Percentiles rank a stretch among this genome's conserved stretches.
Conservation (phyloP, 2,888 invertebrate genomes). For the Mythimna lalbum region DNA sequence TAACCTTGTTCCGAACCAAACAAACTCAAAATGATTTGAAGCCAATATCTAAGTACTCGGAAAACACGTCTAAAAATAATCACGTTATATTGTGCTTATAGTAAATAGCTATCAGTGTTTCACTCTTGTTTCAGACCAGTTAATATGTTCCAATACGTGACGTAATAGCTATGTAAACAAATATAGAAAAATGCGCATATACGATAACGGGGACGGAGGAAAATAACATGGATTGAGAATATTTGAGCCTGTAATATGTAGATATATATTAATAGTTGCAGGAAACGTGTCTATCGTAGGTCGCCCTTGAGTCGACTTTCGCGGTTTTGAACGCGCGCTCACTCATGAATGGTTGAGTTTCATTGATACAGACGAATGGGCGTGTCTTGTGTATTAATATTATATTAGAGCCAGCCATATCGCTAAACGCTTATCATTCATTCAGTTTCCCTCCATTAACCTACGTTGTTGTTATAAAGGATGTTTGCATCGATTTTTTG, state of each 20-base stretch:
- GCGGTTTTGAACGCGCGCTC: constrained; percentile 75
- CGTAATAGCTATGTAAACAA: constrained; percentile 46
- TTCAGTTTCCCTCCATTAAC: constrained; percentile 41
- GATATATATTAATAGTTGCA: constrained; percentile 58
- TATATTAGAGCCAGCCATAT: constrained; percentile 55
- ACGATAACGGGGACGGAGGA: constrained; percentile 31
- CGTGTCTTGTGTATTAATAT: constrained; percentile 73
- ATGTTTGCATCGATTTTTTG: constrained; percentile 19
- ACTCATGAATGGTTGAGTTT: constrained; percentile 83
- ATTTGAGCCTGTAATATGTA: constrained; percentile 54
- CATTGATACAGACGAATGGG: constrained; percentile 78
- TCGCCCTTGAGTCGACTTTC: constrained; percentile 77
- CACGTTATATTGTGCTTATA: constrained; percentile 40
- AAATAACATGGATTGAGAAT: constrained; percentile 42
- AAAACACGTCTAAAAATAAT: constrained; percentile 51
- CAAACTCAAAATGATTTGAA: constrained; percentile 51
- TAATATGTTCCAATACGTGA: constrained; percentile 53
- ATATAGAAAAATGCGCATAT: constrained; percentile 49
- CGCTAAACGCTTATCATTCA: constrained; percentile 46
- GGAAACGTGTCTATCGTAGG: constrained; percentile 75
- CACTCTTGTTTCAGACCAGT: constrained; percentile 44
- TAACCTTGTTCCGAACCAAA: constrained; percentile 46
- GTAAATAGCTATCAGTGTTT: constrained; percentile 61
- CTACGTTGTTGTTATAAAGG: constrained; percentile 50
- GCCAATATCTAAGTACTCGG: constrained; percentile 46